A percentile compares a stretch with the other conserved stretches of the same genome.
These are phyloP conservation scores for Acropternis orthonyx DNA, from an alignment of 2,797 vertebrate species.

Conservation along the genomic window DNA sequence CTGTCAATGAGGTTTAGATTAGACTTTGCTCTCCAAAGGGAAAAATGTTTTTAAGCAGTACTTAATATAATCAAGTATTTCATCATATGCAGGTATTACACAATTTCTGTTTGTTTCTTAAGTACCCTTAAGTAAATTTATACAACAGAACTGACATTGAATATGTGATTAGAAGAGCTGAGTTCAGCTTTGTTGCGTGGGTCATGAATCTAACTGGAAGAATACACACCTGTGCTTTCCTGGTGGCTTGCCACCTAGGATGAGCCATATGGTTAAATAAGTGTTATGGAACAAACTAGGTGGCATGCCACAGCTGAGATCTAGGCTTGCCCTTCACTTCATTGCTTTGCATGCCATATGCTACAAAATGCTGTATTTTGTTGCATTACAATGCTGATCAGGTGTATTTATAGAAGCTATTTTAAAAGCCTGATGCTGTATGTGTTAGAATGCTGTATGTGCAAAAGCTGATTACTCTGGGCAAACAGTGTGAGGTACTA, in stretches of 20 bases:
- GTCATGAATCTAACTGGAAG: background rate
- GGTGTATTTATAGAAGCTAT: background rate
- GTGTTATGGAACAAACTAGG: background rate
- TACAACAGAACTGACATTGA: background rate
- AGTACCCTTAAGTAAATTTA: background rate
- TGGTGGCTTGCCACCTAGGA: conserved; percentile 32
- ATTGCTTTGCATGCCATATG: conserved; percentile 22
- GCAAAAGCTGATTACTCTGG: background rate
- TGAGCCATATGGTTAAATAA: conserved; percentile 40
- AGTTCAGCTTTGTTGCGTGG: background rate
- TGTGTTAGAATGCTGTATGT: background rate
- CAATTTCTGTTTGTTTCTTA: background rate
- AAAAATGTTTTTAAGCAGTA: background rate
- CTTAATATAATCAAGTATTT: background rate
- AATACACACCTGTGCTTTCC: conserved; percentile 5
- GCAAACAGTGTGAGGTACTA: background rate
- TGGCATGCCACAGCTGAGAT: conserved; percentile 15
- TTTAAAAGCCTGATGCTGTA: background rate
- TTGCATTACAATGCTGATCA: background rate
- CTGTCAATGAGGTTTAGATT: background rate
- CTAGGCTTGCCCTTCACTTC: background rate
- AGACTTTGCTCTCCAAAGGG: background rate
- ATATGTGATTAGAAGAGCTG: background rate
- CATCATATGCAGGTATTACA: background rate
- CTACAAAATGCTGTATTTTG: conserved; percentile 6